Base-by-base conservation (phyloP, 2,113 vertebrate genomes). In the Carassius carassius region DNA sequence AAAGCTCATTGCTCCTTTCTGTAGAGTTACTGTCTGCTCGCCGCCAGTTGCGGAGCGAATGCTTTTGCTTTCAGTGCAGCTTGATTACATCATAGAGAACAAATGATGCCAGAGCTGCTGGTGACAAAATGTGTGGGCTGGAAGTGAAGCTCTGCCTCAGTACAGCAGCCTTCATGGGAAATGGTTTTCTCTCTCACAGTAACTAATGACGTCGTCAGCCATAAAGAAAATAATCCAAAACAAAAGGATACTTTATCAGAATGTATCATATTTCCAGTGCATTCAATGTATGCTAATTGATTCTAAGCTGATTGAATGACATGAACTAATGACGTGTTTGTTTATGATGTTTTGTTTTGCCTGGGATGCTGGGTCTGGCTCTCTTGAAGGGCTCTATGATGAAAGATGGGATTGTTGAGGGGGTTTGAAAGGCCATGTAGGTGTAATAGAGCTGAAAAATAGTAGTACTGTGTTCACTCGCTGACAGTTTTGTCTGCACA, bases 51-150 rank as follows among this genome's bases (percentile, higher is more conserved):
- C 62, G 82, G 81, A 80, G 62, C 51, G 49, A 80, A 77, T 11
- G 25, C 44, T 62, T 69, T 86, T 85, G 86, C 84, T 69, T 79
- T 87, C 49, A 69, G 60, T 51, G 69, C 80, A 75, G 56, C 44
- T 37, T 75, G 70, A 80, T 89, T 83, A 87, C 84, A 87, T 87
- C 86, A 87, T 84, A 82, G 58, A 77, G 51, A 51, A 77, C 81
- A 56, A 83, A 84, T 72, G 77, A 81, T 87, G 35, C 58, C 81
- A 81, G 81, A 25, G 51, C 65, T 29, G 79, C 79, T 54, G 73
- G 58, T 76, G 84, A 81, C 84, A 86, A 84, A 85, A 85, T 88
- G 86, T 86, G 83, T 78, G 86, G 69, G 67, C 78, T 77, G 32
- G 21, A 84, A 60, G 49, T 47, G 74, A 83, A 58, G 65, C 79